A percentile compares a stretch with the other conserved stretches of the same genome.
phyloP scores from a whole-genome alignment of 1,140 invertebrate genomes.

The Leptonema lineaticorne region DNA sequence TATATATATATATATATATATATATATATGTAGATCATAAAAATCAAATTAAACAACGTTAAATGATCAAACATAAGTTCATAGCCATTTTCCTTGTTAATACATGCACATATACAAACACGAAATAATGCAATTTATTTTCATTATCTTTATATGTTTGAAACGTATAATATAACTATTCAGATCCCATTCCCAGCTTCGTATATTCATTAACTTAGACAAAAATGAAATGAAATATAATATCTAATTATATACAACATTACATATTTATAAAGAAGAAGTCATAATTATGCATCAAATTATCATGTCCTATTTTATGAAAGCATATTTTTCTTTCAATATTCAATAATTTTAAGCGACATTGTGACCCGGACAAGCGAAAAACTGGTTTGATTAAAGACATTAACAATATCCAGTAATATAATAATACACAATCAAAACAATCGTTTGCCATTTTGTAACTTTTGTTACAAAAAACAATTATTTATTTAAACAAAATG shows the following conservation, averaged over 20 bases:
- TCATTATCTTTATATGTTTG: background rate
- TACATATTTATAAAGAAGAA: slow-evolving; percentile 5
- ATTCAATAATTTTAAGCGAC: too few species aligned
- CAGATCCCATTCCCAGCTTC: slow-evolving; percentile 30
- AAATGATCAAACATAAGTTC: too few species aligned
- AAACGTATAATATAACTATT: slow-evolving; percentile 14
- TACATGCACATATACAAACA: slow-evolving; percentile 9
- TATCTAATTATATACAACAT: slow-evolving; percentile 3
- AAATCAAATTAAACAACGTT: too few species aligned
- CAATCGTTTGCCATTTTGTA: too few species aligned
- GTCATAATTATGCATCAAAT: too few species aligned
- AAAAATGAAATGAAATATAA: background rate
- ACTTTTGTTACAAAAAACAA: too few species aligned
- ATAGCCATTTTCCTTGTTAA: background rate
- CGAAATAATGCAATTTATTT: slow-evolving; percentile 4
- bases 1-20: slow-evolving; percentile 10
- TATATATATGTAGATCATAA: background rate
- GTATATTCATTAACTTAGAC: background rate
- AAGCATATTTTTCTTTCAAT: too few species aligned
- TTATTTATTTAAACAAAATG: too few species aligned
- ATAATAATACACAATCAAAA: too few species aligned
- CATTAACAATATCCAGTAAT: too few species aligned
- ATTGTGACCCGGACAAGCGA: background rate
- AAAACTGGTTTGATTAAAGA: too few species aligned
- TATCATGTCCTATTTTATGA: too few species aligned